Conservation (phyloP, 2,888 invertebrate species). For the Nomada hirtipes region DNA sequence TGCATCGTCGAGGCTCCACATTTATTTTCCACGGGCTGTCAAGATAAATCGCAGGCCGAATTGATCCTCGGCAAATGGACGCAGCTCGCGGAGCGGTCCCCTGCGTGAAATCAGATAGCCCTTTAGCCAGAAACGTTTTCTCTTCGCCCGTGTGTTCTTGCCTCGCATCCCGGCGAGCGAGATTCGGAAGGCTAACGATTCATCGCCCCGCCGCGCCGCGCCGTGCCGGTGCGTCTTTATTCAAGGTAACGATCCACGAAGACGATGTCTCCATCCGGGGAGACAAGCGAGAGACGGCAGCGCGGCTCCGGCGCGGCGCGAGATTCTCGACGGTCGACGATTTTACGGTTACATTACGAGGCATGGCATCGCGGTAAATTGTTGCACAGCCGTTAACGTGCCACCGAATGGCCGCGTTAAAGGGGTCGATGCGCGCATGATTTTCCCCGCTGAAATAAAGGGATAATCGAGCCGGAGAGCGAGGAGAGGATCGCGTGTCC, state of each 20-base stretch:
- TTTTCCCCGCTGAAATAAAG: conserved; percentile 34
- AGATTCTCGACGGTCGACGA: not conserved
- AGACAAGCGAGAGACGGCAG: not conserved
- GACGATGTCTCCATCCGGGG: conserved; percentile 33
- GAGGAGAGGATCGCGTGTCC: conserved; percentile 59
- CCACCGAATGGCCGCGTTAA: conserved; percentile 25
- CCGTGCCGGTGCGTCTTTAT: conserved; percentile 12
- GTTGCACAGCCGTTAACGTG: conserved; percentile 30
- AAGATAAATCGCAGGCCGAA: conserved; percentile 36
- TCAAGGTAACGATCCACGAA: conserved; percentile 29
- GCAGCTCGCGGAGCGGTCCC: conserved; percentile 14
- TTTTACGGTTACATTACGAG: conserved; percentile 36
- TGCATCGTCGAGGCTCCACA: not conserved
- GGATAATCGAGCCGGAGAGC: conserved; percentile 32
- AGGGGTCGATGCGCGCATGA: conserved; percentile 33
- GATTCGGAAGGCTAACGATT: conserved; percentile 44
- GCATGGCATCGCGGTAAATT: conserved; percentile 16
- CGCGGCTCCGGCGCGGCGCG: too few relatives aligned
- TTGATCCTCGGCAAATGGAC: conserved; percentile 38
- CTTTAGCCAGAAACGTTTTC: conserved; percentile 27
- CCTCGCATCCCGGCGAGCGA: not conserved
- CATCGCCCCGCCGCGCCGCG: not conserved
- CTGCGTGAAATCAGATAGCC: conserved; percentile 51
- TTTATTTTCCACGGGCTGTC: conserved; percentile 23
- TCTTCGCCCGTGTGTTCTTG: not conserved